phyloP scores from a whole-genome alignment of 2,113 vertebrate species.

The Ginglymostoma cirratum region DNA sequence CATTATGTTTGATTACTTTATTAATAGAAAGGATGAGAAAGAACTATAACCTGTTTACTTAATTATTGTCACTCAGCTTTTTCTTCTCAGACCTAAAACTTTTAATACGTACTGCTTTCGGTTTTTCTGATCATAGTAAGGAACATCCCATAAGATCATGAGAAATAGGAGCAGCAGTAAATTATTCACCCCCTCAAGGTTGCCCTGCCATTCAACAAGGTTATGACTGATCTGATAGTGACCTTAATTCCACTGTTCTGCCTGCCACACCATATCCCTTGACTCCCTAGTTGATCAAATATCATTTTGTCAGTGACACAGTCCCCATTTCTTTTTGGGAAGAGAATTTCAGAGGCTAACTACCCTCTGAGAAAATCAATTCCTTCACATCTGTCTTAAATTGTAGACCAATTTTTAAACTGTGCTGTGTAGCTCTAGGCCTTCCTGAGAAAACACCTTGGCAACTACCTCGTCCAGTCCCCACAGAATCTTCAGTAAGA shows the following conservation, averaged over 20 bases:
- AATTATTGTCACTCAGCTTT: background rate
- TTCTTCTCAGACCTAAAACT: background rate
- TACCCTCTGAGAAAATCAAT: background rate
- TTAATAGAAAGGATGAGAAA: background rate
- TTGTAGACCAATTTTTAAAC: background rate
- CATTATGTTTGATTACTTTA: background rate
- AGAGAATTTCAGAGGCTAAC: background rate
- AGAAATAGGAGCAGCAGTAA: background rate
- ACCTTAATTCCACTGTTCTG: background rate
- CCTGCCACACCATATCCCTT: background rate
- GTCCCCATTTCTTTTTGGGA: background rate
- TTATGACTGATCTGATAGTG: background rate
- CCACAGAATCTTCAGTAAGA: too few species aligned
- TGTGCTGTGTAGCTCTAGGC: background rate
- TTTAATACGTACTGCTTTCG: background rate
- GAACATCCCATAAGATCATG: background rate
- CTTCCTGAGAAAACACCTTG: too few species aligned
- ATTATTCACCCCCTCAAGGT: too few species aligned
- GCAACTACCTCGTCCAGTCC: too few species aligned
- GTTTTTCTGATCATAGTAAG: background rate
- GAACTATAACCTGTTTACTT: background rate
- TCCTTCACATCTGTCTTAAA: background rate
- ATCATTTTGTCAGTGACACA: background rate
- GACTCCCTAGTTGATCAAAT: background rate
- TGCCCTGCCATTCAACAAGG: too few species aligned